Conservation (phyloP, 2,888 invertebrate species). For the Chymomyza amoena region DNA sequence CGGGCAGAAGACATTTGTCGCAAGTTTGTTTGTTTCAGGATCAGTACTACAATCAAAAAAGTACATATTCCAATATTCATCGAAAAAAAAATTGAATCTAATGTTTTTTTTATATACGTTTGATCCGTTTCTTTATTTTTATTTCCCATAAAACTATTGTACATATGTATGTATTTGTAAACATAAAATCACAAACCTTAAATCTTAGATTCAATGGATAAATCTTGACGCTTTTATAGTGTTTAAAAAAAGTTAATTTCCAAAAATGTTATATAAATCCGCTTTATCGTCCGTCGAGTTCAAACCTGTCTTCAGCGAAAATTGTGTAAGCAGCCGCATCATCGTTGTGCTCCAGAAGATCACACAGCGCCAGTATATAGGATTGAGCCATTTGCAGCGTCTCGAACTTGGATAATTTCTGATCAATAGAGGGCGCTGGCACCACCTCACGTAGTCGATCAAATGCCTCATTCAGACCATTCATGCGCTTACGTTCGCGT, state of each 20-base stretch:
- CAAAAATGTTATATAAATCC: not conserved
- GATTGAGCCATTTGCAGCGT: constrained; percentile 90
- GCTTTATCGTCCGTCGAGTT: constrained; percentile 23
- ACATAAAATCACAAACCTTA: constrained; percentile 59
- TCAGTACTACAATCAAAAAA: too few relatives aligned
- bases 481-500: constrained; percentile 86
- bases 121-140: constrained; percentile 15
- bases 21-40: too few relatives aligned
- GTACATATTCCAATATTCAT: too few relatives aligned
- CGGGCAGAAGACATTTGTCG: too few relatives aligned
- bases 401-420: constrained; percentile 87
- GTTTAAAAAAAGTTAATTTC: not conserved
- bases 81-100: not conserved
- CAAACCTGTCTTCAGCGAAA: constrained; percentile 47
- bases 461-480: constrained; percentile 87
- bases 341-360: constrained; percentile 80
- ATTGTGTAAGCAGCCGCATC: constrained; percentile 50
- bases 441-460: constrained; percentile 86
- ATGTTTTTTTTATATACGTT: not conserved
- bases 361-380: constrained; percentile 85
- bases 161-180: constrained; percentile 25
- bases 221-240: constrained; percentile 8
- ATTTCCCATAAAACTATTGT: constrained; percentile 15
- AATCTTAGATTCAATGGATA: constrained; percentile 28
- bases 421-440: constrained; percentile 85